Evolutionary conservation across 2,113 vertebrate genomes (phyloP).

Genomic region (Xiphophorus couchianus): DNA sequence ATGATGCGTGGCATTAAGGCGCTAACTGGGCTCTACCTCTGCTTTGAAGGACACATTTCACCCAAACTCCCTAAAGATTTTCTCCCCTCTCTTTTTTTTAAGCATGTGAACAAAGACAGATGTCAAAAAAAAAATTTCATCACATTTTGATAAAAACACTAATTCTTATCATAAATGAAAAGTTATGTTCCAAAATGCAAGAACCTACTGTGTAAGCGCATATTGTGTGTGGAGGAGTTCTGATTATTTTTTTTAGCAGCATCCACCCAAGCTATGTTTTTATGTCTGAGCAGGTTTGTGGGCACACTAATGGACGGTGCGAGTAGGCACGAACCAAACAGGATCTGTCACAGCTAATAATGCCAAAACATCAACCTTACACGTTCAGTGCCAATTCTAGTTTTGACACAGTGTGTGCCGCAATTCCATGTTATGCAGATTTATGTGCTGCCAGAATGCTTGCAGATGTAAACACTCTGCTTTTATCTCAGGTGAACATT

Average conservation of each 20-base stretch:
- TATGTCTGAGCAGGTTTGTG: neutral
- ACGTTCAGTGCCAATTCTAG: neutral
- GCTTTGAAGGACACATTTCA: neutral
- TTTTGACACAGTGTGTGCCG: neutral
- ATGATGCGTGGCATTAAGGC: neutral
- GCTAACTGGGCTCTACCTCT: neutral
- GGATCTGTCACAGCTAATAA: neutral
- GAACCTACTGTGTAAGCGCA: neutral
- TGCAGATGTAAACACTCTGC: neutral
- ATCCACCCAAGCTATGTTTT: neutral
- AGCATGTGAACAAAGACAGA: neutral
- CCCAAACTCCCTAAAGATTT: neutral
- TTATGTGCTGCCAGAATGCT: neutral
- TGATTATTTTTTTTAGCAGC: neutral
- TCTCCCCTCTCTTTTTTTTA: neutral
- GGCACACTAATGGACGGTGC: neutral
- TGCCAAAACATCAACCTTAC: neutral
- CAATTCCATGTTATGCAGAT: neutral
- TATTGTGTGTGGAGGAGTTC: neutral
- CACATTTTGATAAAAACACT: neutral
- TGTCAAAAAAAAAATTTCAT: neutral
- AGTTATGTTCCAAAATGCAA: neutral
- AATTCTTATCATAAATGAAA: no score
- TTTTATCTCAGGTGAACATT: neutral
- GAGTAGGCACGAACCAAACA: neutral